phyloP scores from a whole-genome alignment of 1,140 invertebrate species.

The Brachionus rubens region DNA sequence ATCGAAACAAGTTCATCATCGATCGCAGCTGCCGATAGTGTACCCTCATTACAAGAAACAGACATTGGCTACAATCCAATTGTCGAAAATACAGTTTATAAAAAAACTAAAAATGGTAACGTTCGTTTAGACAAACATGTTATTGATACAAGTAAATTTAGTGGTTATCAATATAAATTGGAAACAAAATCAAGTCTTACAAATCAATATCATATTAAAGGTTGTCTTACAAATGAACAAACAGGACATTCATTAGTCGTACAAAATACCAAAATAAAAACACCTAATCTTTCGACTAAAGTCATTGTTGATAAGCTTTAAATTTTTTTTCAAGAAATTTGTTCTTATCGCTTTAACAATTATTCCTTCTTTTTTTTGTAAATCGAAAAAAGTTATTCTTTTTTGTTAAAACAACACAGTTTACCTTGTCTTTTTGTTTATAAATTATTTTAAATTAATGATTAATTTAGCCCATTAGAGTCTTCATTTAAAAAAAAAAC shows the following conservation, averaged over 20 bases:
- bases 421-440: too few relatives aligned
- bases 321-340: not conserved
- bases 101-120: constrained; percentile 13
- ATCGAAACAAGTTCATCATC: not conserved
- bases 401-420: too few relatives aligned
- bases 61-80: not conserved
- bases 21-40: constrained; percentile 15
- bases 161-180: constrained; percentile 17
- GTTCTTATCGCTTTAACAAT: too few relatives aligned
- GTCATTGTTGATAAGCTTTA: constrained; percentile 31
- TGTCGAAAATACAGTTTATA: not conserved
- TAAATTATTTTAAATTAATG: too few relatives aligned
- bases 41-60: constrained; percentile 1
- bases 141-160: constrained; percentile 45
- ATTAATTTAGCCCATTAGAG: too few relatives aligned
- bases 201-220: constrained; percentile 39
- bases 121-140: constrained; percentile 34
- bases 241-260: constrained; percentile 38
- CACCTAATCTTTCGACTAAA: constrained; percentile 4
- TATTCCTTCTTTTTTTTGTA: too few relatives aligned
- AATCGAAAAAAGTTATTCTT: too few relatives aligned
- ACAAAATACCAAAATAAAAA: constrained; percentile 20
- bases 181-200: constrained; percentile 24
- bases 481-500: too few relatives aligned
- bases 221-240: constrained; percentile 11